Evolutionary conservation across 2,888 invertebrate genomes (phyloP).

Genomic region (Tridacna crocea): DNA sequence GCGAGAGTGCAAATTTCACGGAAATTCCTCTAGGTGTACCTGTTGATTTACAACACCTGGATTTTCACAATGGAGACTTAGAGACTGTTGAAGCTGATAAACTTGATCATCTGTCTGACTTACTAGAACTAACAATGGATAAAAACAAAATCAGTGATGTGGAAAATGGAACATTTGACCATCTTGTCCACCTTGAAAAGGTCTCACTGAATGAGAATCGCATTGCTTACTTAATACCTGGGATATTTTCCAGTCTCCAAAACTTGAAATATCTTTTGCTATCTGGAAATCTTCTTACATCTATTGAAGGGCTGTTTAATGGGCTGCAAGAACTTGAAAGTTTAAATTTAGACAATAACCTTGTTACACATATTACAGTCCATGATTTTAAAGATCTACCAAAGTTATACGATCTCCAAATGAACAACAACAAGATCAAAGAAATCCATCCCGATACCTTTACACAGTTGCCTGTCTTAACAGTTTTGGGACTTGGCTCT

Average conservation of each 20-base stretch:
- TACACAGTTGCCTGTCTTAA: slow-evolving; percentile 51
- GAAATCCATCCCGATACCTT: slow-evolving; percentile 65
- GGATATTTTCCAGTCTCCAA: slow-evolving; percentile 44
- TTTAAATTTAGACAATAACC: slow-evolving; percentile 66
- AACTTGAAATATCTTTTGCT: slow-evolving; percentile 86
- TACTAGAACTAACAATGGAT: slow-evolving; percentile 88
- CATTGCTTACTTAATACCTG: slow-evolving; percentile 33
- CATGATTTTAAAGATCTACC: slow-evolving; percentile 58
- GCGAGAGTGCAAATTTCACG: slow-evolving; percentile 54
- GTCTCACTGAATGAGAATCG: slow-evolving; percentile 51
- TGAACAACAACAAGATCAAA: slow-evolving; percentile 68
- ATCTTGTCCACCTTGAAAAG: slow-evolving; percentile 91
- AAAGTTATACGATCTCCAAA: slow-evolving; percentile 65
- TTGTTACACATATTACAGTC: slow-evolving; percentile 51
- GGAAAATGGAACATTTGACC: slow-evolving; percentile 94
- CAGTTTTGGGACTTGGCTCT: slow-evolving; percentile 56
- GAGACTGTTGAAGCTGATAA: slow-evolving; percentile 6
- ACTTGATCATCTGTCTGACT: not conserved
- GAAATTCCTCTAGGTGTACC: slow-evolving; percentile 58
- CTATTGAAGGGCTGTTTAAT: slow-evolving; percentile 85
- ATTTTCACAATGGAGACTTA: slow-evolving; percentile 6
- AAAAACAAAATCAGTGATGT: slow-evolving; percentile 90
- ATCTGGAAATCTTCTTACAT: slow-evolving; percentile 88
- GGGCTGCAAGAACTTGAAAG: slow-evolving; percentile 56
- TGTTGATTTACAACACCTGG: slow-evolving; percentile 4